Base-by-base conservation (phyloP, 2,797 vertebrate species). In the Parambassis ranga region DNA sequence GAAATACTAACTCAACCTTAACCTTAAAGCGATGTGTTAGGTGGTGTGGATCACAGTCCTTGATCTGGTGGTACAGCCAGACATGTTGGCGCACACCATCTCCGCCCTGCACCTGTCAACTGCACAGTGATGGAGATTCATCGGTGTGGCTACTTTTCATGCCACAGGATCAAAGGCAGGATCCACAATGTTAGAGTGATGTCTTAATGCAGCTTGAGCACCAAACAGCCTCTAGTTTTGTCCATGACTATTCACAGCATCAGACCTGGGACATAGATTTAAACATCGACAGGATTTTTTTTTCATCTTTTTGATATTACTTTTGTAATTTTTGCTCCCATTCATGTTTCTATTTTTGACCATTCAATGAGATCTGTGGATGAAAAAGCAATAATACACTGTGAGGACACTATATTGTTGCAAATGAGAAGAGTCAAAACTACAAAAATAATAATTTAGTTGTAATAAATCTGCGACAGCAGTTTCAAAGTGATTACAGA, bases 21-120 rank as follows among this genome's bases (percentile, higher is more conserved):
- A 62, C 55, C 60, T 86, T 82, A 15, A 87, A 88, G 89, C 86
- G 52, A 84, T 77, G 81, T 28, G 48, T 90, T 86, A 90, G 47
- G 46, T 57, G 47, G 71, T n/a, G 59, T 56, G 60, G 65, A 55
- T 80, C 80, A 79, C 77, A 1, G 32, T 72, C 83, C 48, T 79
- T 84, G 84, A 47, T 75, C 81, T 82, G 52, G 65, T 43, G 65
- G 79, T 37, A 47, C 57, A 41, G 14, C 7, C 3, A 52, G 20
- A 19, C 37, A 58, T 18, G n/a, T n/a, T n/a, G n/a, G n/a, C n/a
- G 66, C 15, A 18, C 36, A 24, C 18, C 22, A 10, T 32, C 53
- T 7, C 24, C 28, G 16, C 27, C 46, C 60, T 15, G 30, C 36
- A 38, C 19, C 61, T 16, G 5, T 36, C 55, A 39, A 30, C 41